Evolutionary conservation across 1,140 invertebrate genomes (phyloP), one percentile per base, ranked within the genome.

Genomic region (Galleria mellonella): DNA sequence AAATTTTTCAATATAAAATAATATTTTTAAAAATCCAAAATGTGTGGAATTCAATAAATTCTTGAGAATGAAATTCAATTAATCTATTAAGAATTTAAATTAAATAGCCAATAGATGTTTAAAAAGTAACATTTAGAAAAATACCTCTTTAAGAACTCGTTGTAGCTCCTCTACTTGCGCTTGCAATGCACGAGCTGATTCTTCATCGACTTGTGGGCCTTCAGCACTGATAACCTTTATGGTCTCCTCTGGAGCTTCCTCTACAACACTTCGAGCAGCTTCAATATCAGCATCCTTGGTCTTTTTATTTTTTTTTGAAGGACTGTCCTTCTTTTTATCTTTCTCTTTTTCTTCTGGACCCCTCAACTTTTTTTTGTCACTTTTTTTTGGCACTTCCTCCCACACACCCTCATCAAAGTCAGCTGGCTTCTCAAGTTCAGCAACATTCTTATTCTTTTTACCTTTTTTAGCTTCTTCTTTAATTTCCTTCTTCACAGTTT

Each of bases 391-490:
- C 8, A 92, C 92, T 64, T 90, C 91, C 65, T 93, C 90, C 92
- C 92, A 93, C 30, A 91, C 87, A 74, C 91, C 92, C 52, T 93
- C 92, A 75, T 93, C 92, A 82, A 89, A 92, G 59, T 93, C 92
- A 31, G 89, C 87, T 7, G 92, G 91, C 67, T 93, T 93, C 56
- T 91, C 90, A 30, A 86, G 59, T 12, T 87, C 64, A 54, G 36
- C 79, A 12, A 82, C 86, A 47, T 86, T 85, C 55, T 88, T 78
- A 71, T 47, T 87, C 79, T 62, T 87, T 65, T 72, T 89, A 59
- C 46, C 85, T 67, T 60, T 87, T 52, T 72, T 89, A 4, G 32
- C 47, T 37, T 78, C 66, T 46, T 82, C 75, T 12, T 85, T 64
- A 10, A 54, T 55, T 55, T 90, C 75, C 57, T 87, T 88, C 62